Evolutionary conservation across 2,113 vertebrate genomes (phyloP).

Genomic region (Sander vitreus): DNA sequence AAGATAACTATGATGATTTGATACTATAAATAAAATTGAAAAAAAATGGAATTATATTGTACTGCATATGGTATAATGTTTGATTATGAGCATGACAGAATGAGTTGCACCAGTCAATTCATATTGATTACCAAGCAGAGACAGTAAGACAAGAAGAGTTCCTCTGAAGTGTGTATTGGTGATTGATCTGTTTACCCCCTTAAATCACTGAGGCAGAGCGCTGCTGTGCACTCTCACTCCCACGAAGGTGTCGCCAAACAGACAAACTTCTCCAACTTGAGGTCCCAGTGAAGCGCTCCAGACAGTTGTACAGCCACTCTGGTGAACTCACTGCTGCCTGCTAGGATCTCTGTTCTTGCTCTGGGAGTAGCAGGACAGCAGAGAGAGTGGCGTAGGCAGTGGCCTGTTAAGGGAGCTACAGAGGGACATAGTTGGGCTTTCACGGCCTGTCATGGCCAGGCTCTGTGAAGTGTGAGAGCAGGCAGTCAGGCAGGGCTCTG

Average conservation of each 20-base stretch:
- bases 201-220: constrained; percentile 62
- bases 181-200: constrained; percentile 79
- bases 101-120: constrained; percentile 36
- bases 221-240: constrained; percentile 45
- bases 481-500: constrained; percentile 61
- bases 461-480: constrained; percentile 59
- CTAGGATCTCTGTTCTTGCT: constrained; percentile 6
- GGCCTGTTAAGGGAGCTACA: constrained; percentile 34
- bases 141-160: constrained; percentile 58
- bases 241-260: constrained; percentile 46
- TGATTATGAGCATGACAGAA: constrained; percentile 33
- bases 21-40: no score
- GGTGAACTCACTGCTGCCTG: constrained; percentile 13
- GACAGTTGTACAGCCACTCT: constrained; percentile 3
- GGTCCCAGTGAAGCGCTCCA: constrained; percentile 12
- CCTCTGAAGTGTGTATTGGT: constrained; percentile 62
- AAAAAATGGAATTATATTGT: no score
- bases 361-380: not conserved
- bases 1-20: no score
- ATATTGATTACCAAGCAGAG: constrained; percentile 52
- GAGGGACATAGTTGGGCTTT: constrained; percentile 17
- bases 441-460: constrained; percentile 46
- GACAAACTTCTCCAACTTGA: constrained; percentile 22
- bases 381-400: constrained; percentile 19
- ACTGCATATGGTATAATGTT: not conserved